Evolutionary conservation across 37 sponge, comb jelly and placozoan species (phyloP).

Genomic region (Crambe crambe): DNA sequence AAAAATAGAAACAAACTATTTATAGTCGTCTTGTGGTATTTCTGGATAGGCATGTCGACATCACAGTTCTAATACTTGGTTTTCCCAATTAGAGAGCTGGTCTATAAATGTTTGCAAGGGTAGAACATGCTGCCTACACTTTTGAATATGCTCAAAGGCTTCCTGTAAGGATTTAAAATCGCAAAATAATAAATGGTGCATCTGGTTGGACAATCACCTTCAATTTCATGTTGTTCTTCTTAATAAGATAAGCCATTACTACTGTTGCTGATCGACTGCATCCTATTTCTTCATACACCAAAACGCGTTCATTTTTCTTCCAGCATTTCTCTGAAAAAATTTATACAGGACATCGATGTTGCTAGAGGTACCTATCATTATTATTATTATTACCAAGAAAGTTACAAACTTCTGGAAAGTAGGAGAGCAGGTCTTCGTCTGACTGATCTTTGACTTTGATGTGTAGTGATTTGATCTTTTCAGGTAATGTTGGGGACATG

Average conservation of each 20-base stretch:
- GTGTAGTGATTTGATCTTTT: constrained; percentile 42
- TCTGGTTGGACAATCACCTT: constrained; percentile 42
- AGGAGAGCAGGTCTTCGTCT: constrained; percentile 32
- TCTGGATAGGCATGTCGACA: too few species aligned
- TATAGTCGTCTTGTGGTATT: too few species aligned
- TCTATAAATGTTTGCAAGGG: constrained; percentile 60
- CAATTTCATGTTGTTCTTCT: constrained; percentile 66
- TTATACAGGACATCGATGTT: background rate
- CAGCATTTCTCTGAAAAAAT: constrained; percentile 39
- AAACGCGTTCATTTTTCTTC: constrained; percentile 57
- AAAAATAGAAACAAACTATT: too few species aligned
- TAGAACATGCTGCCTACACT: constrained; percentile 56
- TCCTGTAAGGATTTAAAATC: constrained; percentile 40
- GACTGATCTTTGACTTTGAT: constrained; percentile 49
- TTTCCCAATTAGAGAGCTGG: constrained; percentile 81
- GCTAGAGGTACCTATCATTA: background rate
- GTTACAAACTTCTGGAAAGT: constrained; percentile 60
- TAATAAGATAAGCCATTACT: constrained; percentile 80
- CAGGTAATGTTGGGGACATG: constrained; percentile 51
- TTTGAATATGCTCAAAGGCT: constrained; percentile 54
- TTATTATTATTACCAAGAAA: constrained; percentile 62
- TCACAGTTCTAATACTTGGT: constrained; percentile 41
- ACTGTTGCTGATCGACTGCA: constrained; percentile 67
- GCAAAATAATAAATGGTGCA: background rate
- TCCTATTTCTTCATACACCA: constrained; percentile 70